Evolutionary conservation across 2,888 invertebrate species (phyloP).

Genomic region (Druceiella hillmani): DNA sequence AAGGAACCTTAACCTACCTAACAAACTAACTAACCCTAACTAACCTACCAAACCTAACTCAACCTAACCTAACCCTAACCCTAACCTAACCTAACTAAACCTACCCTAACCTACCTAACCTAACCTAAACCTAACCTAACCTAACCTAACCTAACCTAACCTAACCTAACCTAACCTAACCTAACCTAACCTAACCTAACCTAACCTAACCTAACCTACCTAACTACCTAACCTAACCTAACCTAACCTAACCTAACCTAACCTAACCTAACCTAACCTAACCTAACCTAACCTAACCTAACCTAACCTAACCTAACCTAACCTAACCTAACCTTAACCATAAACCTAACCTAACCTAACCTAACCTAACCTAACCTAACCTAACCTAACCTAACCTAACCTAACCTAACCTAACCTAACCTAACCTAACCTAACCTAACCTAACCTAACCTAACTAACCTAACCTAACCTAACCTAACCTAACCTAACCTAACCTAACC

Average conservation of each 20-base stretch:
- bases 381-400: slow-evolving; percentile 20
- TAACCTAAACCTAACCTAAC: slow-evolving; percentile 12
- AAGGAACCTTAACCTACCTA: slow-evolving; percentile 12
- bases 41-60: slow-evolving; percentile 15
- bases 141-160: slow-evolving; percentile 23
- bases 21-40: slow-evolving; percentile 14
- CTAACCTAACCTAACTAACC: slow-evolving; percentile 16
- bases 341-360: slow-evolving; percentile 12
- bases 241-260: slow-evolving; percentile 18
- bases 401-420: slow-evolving; percentile 15
- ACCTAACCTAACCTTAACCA: slow-evolving; percentile 16
- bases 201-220: slow-evolving; percentile 16
- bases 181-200: slow-evolving; percentile 24
- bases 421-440: slow-evolving; percentile 21
- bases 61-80: slow-evolving; percentile 14
- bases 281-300: slow-evolving; percentile 24
- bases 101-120: slow-evolving; percentile 14
- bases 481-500: slow-evolving; percentile 4
- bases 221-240: slow-evolving; percentile 13
- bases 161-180: slow-evolving; percentile 24
- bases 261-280: slow-evolving; percentile 21
- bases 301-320: slow-evolving; percentile 24
- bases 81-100: slow-evolving; percentile 18
- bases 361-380: slow-evolving; percentile 17
- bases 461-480: slow-evolving; percentile 16